Evolutionary conservation across 2,888 invertebrate species (phyloP).

Genomic region (Apomyelois bistriatella): DNA sequence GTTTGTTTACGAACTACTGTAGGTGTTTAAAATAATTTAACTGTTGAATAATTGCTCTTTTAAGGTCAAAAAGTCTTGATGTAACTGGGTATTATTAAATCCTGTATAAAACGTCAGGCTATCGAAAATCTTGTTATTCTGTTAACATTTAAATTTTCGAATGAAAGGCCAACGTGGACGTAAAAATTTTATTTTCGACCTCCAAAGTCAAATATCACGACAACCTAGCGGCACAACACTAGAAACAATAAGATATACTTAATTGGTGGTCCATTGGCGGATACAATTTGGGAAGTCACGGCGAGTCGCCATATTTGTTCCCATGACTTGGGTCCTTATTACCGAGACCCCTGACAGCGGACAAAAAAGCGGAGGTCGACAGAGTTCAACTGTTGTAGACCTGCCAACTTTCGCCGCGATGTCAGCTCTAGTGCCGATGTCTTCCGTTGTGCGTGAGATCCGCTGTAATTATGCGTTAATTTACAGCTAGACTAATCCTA

Average conservation of each 20-base stretch:
- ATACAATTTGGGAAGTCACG: constrained; percentile 11
- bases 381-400: constrained; percentile 46
- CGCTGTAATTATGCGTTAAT: constrained; percentile 34
- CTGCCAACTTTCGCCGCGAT: constrained; percentile 53
- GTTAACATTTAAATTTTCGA: not conserved
- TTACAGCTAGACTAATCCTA: constrained; percentile 2
- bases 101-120: not conserved
- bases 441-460: constrained; percentile 31
- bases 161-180: not conserved
- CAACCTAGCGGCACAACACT: not conserved
- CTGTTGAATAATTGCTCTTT: not conserved
- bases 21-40: no score
- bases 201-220: not conserved
- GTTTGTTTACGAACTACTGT: no score
- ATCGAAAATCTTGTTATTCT: not conserved
- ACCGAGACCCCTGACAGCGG: constrained; percentile 22
- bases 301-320: not conserved
- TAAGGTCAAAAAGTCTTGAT: not conserved
- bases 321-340: not conserved
- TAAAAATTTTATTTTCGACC: not conserved
- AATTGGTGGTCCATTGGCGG: not conserved
- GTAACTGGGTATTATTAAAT: not conserved
- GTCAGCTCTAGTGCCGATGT: constrained; percentile 24
- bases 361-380: constrained; percentile 51
- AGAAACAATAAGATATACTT: not conserved